Evolutionary conservation across 1,140 invertebrate species (phyloP), one percentile per base, ranked within the genome.

Genomic region (Steinernema khuongi): DNA sequence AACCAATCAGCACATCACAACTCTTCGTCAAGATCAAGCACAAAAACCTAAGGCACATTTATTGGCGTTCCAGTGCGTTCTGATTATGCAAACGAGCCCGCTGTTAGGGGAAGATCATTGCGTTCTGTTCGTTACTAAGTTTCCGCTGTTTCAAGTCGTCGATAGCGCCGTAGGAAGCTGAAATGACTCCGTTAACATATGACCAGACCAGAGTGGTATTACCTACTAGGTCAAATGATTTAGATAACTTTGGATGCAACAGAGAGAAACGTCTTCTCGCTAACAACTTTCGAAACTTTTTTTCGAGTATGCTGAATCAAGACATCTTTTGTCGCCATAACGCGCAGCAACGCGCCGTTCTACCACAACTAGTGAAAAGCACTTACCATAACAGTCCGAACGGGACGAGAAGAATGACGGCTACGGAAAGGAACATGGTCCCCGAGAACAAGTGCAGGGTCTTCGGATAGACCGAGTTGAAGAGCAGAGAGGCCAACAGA

Each of bases 191-290:
- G n/a, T 11, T 7, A 11, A 41, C 7, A 41, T 7, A 41, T 41
- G 36, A n/a, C 36, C n/a, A 41, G 7, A n/a, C 36, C n/a, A 7
- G 36, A 41, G n/a, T 11, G n/a, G 36, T 11, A 41, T 41, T 41
- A 60, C 50, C 50, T 60, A 60, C 26, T 60, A 60, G 26, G 22
- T 60, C 22, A 60, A 60, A 60, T 11, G 50, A 60, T 60, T 60
- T 60, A 11, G 50, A 14, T 22, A 60, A 17, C 22, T 60, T 60
- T 60, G 50, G 50, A 22, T 60, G 50, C 50, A 60, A 60, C 19
- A 60, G 50, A 17, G 50, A 60, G 14, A 60, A 60, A 26, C 50
- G 50, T 22, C 50, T 60, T 60, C 50, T 60, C 19, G 50, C 22
- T 11, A 60, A 26, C 50, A 26, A 17, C 11, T 60, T 60, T 60